Evolutionary conservation across 2,888 invertebrate genomes (phyloP), one percentile per base, ranked within the genome.

Genomic region (Selenia dentaria): DNA sequence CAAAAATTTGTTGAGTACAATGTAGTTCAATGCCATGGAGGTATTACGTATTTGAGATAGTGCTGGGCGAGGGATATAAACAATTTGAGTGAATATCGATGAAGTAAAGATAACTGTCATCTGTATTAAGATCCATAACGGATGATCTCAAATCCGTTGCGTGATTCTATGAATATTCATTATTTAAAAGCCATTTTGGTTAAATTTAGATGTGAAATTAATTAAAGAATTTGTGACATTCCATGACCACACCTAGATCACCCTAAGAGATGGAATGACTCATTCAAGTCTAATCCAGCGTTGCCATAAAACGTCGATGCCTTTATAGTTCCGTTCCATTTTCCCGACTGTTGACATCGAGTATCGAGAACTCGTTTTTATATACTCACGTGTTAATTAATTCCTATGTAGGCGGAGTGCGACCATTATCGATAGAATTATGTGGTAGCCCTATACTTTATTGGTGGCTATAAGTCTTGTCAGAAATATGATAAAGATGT

Each of bases 371-470:
- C 86, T 71, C 67, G 84, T 85, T 82, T 66, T 70, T 71, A 67
- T 74, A 75, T 69, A 79, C 73, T 78, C 75, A 78, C 68, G 80
- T 86, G 87, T 83, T 89, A 89, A 89, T 89, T 88, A 87, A 87
- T 86, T 83, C 83, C 64, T 73, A 79, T 73, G 87, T 87, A 77
- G 88, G 88, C 83, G 88, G 80, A 65, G 69, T 69, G 70, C 71
- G 67, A 71, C 79, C 74, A 84, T 84, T 83, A 84, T 84, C 81
- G 83, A 85, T 76, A 80, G 75, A 82, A 84, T 83, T 75, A 81
- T 85, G 80, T 85, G 81, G 84, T 83, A 85, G 85, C 82, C 74
- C 82, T 78, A 70, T 76, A 78, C 72, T 87, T 86, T 87, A 85
- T 83, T n/a, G 68, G 73, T 72, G 54, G 51, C 77, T 55, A 78